Evolutionary conservation across 2,888 invertebrate genomes (phyloP).

Genomic region (Arge pagana): DNA sequence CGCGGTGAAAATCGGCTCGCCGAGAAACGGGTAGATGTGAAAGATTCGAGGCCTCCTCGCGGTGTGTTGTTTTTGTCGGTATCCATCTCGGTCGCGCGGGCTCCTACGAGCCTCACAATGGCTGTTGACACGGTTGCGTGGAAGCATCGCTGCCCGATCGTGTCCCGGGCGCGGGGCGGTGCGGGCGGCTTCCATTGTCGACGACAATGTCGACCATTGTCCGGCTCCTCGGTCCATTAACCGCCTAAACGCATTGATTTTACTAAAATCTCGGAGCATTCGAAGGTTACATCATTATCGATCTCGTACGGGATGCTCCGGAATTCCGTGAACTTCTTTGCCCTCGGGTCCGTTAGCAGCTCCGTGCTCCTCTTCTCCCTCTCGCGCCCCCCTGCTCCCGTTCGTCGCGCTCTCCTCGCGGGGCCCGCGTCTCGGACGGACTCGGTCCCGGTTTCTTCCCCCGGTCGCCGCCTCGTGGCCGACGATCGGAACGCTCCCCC

Average conservation of each 20-base stretch:
- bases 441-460: too few species aligned
- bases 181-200: slow-evolving; percentile 20
- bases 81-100: slow-evolving; percentile 18
- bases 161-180: slow-evolving; percentile 17
- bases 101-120: slow-evolving; percentile 21
- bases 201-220: slow-evolving; percentile 16
- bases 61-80: slow-evolving; percentile 15
- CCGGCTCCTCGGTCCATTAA: slow-evolving; percentile 20
- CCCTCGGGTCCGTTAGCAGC: not conserved
- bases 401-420: too few species aligned
- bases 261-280: slow-evolving; percentile 16
- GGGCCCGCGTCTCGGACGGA: too few species aligned
- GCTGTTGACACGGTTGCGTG: slow-evolving; percentile 20
- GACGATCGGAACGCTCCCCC: not conserved
- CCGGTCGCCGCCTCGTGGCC: too few species aligned
- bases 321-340: slow-evolving; percentile 13
- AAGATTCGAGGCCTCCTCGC: not conserved
- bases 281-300: slow-evolving; percentile 20
- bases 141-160: slow-evolving; percentile 19
- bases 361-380: too few species aligned
- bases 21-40: not conserved
- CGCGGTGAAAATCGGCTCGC: not conserved
- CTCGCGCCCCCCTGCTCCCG: too few species aligned
- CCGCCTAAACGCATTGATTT: slow-evolving; percentile 22
- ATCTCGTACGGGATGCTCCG: slow-evolving; percentile 12